A percentile compares a stretch with the other conserved stretches of the same genome.
phyloP scores from a whole-genome alignment of 2,113 vertebrate species.

The Rhagologus leucostigma region DNA sequence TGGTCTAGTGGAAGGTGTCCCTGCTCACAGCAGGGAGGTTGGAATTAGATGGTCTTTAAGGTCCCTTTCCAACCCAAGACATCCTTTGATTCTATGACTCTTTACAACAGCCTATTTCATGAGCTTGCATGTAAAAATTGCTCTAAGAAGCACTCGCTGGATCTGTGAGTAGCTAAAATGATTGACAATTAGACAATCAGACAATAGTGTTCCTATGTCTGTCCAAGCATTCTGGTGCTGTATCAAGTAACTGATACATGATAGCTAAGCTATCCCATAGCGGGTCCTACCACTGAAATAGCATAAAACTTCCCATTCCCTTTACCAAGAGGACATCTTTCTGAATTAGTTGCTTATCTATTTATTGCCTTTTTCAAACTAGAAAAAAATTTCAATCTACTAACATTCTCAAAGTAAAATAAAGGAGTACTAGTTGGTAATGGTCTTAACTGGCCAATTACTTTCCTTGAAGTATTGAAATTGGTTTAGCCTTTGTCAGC shows the following conservation, averaged over 20 bases:
- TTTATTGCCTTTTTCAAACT: background rate
- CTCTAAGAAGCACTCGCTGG: background rate
- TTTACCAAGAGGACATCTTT: background rate
- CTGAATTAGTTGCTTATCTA: background rate
- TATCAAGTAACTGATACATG: background rate
- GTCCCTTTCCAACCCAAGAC: background rate
- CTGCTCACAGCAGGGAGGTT: background rate
- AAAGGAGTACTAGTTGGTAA: background rate
- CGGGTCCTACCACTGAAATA: background rate
- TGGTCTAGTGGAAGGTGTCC: background rate
- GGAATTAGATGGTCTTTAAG: background rate
- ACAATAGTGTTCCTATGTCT: background rate
- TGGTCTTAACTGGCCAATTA: background rate
- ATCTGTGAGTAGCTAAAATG: background rate
- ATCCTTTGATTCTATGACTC: background rate
- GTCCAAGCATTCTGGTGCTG: background rate
- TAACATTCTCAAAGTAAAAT: background rate
- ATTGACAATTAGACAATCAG: background rate
- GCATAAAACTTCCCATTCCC: background rate
- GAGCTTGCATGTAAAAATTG: background rate
- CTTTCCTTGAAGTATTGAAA: background rate
- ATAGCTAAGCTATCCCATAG: background rate
- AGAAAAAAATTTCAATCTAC: background rate
- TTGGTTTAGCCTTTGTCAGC: background rate
- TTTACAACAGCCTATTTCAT: background rate